These are phyloP conservation scores for Corythaixoides concolor DNA, from an alignment of 2,113 vertebrate genomes.

Conservation along the genomic window DNA sequence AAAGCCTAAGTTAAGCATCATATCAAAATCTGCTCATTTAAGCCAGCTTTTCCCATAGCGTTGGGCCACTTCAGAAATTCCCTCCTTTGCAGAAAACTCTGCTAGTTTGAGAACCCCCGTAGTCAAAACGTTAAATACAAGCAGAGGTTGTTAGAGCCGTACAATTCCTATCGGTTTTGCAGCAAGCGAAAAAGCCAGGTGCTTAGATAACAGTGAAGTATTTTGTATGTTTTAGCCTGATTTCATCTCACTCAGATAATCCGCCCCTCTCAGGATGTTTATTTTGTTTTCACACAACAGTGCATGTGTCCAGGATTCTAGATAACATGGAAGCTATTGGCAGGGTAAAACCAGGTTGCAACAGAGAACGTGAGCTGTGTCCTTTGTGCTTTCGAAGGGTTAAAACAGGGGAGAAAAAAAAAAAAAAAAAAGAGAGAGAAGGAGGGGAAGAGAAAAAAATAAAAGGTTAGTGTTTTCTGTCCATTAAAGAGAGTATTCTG, in stretches of 20 bases:
- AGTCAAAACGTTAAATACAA: background rate
- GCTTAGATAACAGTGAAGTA: background rate
- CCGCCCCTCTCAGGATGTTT: background rate
- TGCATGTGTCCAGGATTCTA: background rate
- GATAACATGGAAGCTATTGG: background rate
- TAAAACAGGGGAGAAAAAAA: constrained; percentile 29
- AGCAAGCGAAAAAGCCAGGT: background rate
- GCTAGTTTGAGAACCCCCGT: background rate
- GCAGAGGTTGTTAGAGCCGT: rapidly evolving
- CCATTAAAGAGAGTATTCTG: constrained; percentile 82
- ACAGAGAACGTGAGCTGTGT: background rate
- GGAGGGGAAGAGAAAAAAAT: constrained; percentile 60
- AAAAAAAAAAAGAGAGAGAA: background rate
- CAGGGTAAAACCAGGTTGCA: background rate
- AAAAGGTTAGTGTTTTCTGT: constrained; percentile 84
- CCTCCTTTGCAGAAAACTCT: background rate
- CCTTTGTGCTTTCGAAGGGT: constrained; percentile 69
- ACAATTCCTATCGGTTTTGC: background rate
- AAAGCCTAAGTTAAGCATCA: background rate
- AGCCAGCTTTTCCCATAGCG: background rate
- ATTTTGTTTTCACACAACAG: constrained; percentile 15
- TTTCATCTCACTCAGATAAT: background rate
- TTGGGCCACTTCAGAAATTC: background rate
- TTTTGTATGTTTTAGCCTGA: background rate
- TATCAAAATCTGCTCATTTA: background rate